These are phyloP conservation scores for Smittia sp. DNA, from an alignment of 2,888 invertebrate genomes.

Conservation along the genomic window DNA sequence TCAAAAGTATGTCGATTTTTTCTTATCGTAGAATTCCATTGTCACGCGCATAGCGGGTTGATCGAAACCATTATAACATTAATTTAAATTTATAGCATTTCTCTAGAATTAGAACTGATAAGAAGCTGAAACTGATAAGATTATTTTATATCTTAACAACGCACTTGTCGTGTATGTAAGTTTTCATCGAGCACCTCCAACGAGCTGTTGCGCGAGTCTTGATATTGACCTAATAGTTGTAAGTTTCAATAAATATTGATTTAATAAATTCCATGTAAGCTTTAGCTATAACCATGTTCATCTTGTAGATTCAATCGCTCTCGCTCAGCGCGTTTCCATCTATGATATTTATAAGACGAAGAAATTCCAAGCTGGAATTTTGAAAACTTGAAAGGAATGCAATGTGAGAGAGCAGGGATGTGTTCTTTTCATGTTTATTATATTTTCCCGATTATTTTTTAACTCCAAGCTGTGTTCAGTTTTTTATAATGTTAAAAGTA, in stretches of 20 bases:
- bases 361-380: neutral
- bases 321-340: neutral
- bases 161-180: too few relatives aligned
- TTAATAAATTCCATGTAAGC: slow-evolving; percentile 37
- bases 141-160: too few relatives aligned
- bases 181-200: neutral
- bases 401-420: too few relatives aligned
- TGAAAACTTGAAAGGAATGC: neutral
- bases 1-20: slow-evolving; percentile 14
- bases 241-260: slow-evolving; percentile 38
- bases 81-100: too few relatives aligned
- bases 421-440: too few relatives aligned
- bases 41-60: neutral
- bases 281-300: slow-evolving; percentile 32
- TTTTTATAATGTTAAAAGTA: too few relatives aligned
- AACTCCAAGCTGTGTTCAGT: too few relatives aligned
- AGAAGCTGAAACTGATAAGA: too few relatives aligned
- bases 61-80: too few relatives aligned
- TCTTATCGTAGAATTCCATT: neutral
- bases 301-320: slow-evolving; percentile 29
- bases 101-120: too few relatives aligned
- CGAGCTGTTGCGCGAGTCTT: neutral
- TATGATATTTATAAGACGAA: slow-evolving; percentile 23
- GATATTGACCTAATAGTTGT: slow-evolving; percentile 26
- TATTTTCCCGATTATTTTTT: too few relatives aligned